These are phyloP conservation scores for Sphinx pinastri DNA, from an alignment of 2,888 invertebrate genomes.

Conservation along the genomic window DNA sequence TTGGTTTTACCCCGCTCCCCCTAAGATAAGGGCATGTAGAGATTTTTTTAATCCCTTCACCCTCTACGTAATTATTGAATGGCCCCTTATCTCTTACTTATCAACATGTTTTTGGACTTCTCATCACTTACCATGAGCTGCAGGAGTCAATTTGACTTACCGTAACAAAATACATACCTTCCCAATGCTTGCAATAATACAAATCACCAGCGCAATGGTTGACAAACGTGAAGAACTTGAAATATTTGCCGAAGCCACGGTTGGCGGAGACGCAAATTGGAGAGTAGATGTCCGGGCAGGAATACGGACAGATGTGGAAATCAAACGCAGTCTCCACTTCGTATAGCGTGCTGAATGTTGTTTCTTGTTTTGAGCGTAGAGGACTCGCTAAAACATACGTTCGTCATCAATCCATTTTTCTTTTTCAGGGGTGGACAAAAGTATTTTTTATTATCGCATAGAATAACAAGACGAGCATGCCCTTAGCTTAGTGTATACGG, in stretches of 20 bases:
- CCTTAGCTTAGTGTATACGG: too few species aligned
- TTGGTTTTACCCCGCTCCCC: too few species aligned
- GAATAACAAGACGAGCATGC: too few species aligned
- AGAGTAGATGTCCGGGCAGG: conserved; percentile 53
- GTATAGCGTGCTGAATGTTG: conserved; percentile 45
- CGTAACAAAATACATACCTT: conserved; percentile 43
- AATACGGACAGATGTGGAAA: conserved; percentile 51
- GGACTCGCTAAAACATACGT: conserved; percentile 12
- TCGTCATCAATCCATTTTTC: neutral
- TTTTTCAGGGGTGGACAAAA: too few species aligned
- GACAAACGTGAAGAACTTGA: conserved; percentile 58
- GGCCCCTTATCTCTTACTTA: too few species aligned
- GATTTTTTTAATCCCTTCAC: too few species aligned
- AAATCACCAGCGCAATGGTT: conserved; percentile 62
- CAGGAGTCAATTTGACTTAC: too few species aligned
- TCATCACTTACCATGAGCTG: too few species aligned
- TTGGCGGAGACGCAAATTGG: conserved; percentile 62
- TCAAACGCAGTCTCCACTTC: conserved; percentile 48
- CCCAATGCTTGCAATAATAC: conserved; percentile 60
- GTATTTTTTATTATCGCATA: too few species aligned
- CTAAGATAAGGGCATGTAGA: too few species aligned
- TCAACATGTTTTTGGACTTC: too few species aligned
- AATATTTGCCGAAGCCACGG: conserved; percentile 50
- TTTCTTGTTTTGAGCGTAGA: conserved; percentile 24
- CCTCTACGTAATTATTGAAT: too few species aligned